Conservation (phyloP, 2,797 vertebrate genomes). For the Lates japonicus region DNA sequence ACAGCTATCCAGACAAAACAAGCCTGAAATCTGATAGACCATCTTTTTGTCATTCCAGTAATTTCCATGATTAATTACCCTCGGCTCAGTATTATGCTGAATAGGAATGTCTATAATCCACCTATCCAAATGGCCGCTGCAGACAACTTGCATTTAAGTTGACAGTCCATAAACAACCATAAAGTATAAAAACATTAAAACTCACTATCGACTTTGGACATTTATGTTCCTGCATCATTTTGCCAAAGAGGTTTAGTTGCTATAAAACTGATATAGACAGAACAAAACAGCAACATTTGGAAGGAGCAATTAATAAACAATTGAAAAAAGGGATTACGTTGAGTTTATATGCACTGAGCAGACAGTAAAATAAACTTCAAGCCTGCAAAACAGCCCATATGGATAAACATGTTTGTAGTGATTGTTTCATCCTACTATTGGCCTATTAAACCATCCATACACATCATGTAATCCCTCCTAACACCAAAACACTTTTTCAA, state of each 20-base stretch:
- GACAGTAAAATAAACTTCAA: background rate
- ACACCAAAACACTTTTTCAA: background rate
- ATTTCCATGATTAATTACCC: slow-evolving; percentile 60
- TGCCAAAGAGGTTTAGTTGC: slow-evolving; percentile 16
- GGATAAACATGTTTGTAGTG: background rate
- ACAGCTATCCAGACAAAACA: slow-evolving; percentile 53
- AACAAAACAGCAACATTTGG: background rate
- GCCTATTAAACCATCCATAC: background rate
- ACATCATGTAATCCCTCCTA: background rate
- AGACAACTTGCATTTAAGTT: slow-evolving; percentile 49
- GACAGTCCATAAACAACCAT: slow-evolving; percentile 51
- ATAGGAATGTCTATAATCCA: slow-evolving; percentile 34
- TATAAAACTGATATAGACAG: background rate
- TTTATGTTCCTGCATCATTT: slow-evolving; percentile 34
- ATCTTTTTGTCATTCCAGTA: slow-evolving; percentile 46
- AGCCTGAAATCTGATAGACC: slow-evolving; percentile 30
- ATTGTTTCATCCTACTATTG: background rate
- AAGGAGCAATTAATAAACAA: background rate
- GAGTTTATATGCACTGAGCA: background rate
- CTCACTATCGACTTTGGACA: slow-evolving; percentile 11
- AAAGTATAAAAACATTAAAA: slow-evolving; percentile 32
- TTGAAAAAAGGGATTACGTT: background rate
- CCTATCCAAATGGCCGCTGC: slow-evolving; percentile 33
- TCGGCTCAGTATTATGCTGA: slow-evolving; percentile 45
- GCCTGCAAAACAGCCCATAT: slow-evolving; percentile 1